Base-by-base conservation (phyloP, 2,113 vertebrate genomes). In the Spermophilus dauricus region DNA sequence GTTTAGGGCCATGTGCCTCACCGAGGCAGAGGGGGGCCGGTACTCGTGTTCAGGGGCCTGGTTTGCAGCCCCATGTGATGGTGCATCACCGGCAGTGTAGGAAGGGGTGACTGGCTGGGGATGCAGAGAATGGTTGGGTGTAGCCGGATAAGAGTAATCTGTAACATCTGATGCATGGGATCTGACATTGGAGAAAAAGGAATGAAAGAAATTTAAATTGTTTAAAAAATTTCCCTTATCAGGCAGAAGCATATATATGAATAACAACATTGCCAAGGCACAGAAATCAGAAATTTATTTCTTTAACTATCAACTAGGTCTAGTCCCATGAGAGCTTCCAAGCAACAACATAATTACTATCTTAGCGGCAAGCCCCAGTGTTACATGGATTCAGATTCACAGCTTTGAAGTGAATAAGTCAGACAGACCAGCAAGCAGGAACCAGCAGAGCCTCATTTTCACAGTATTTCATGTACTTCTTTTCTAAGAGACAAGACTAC, bases 61-160 rank as follows among this genome's bases (percentile, higher is more conserved):
- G 98, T 89, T 98, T 73, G 96, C 98, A 93, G 95, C 98, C 98
- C 94, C 91, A 12, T 98, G 99, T 37, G 98, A 98, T 0, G 97
- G 96, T 1, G 93, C 97, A 4, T 99, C 99, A 32, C 98, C 98
- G 1, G 98, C 76, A 48, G 98, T 88, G 16, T 99, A 99, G 0
- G 99, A 98, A 86, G 99, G 98, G 75, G 99, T 97, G 91, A 98
- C 82, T 9, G 99, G 98, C 96, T 99, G 99, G 13, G 99, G 99
- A 11, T 99, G 99, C 90, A 99, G 98, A 28, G 99, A 99, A 17
- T 99, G 99, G 98, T 99, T 99, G 97, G 99, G 99, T 95, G 99
- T 99, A 81, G 99, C 99, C 75, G 99, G 99, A 75, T 99, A 99
- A 73, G 99, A 99, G 91, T 99, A 99, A 96, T 99, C 99, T 4